These are phyloP conservation scores for Xyrauchen texanus DNA, from an alignment of 2,113 vertebrate species.

Conservation along the genomic window DNA sequence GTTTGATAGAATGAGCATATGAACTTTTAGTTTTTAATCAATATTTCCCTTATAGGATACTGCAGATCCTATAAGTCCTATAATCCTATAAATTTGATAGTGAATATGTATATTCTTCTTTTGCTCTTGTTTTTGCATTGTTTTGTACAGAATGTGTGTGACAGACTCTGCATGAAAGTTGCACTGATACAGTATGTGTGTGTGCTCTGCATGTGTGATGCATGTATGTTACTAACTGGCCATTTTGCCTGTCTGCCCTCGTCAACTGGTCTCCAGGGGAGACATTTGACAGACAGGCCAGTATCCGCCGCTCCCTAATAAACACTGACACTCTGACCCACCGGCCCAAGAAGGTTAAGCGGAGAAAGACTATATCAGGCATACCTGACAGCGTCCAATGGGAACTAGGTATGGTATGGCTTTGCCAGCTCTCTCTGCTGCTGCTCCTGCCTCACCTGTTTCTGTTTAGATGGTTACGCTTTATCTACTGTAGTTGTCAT, in stretches of 20 bases:
- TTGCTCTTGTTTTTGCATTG: too few species aligned
- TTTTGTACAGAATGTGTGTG: too few species aligned
- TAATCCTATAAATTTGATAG: too few species aligned
- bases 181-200: not conserved
- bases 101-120: too few species aligned
- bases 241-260: constrained; percentile 49
- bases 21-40: too few species aligned
- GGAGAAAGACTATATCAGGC: constrained; percentile 99
- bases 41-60: too few species aligned
- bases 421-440: constrained; percentile 69
- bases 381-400: constrained; percentile 94
- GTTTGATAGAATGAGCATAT: too few species aligned
- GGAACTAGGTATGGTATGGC: constrained; percentile 98
- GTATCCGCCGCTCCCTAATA: constrained; percentile 96
- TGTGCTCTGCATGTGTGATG: constrained; percentile 11
- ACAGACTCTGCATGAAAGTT: not conserved
- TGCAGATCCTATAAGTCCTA: too few species aligned
- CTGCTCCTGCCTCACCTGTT: constrained; percentile 57
- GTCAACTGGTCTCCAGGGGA: constrained; percentile 88
- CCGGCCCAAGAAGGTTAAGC: constrained; percentile 98
- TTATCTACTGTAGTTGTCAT: constrained; percentile 28
- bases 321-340: constrained; percentile 97
- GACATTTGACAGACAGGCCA: constrained; percentile 99
- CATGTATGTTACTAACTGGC: constrained; percentile 47
- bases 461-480: constrained; percentile 29